These are phyloP conservation scores for Drosophila tani DNA, from an alignment of 1,140 invertebrate genomes.

Conservation along the genomic window DNA sequence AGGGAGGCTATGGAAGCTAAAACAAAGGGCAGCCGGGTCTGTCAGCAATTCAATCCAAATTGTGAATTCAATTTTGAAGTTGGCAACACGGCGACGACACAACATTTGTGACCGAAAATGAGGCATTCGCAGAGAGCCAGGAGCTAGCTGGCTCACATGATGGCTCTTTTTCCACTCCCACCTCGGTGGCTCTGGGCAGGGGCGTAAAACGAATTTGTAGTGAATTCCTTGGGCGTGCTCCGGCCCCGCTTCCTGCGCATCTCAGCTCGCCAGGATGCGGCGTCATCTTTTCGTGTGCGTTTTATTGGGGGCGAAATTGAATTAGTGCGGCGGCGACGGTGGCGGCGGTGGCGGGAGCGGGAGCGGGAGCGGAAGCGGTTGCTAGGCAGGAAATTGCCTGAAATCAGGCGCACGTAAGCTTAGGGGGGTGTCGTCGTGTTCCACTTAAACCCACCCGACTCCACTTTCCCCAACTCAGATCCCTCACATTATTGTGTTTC, in stretches of 20 bases:
- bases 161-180: constrained; percentile 1
- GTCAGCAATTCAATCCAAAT: constrained; percentile 71
- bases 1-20: constrained; percentile 15
- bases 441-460: constrained; percentile 25
- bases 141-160: constrained; percentile 36
- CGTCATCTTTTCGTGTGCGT: constrained; percentile 66
- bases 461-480: constrained; percentile 5
- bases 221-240: constrained; percentile 56
- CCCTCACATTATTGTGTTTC: constrained; percentile 45
- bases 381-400: constrained; percentile 81
- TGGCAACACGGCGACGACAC: constrained; percentile 58
- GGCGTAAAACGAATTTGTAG: constrained; percentile 75
- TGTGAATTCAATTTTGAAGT: constrained; percentile 77
- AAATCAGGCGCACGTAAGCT: constrained; percentile 77
- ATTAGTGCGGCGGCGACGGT: constrained; percentile 64
- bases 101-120: constrained; percentile 65
- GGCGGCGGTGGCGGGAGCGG: constrained; percentile 39
- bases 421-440: background rate
- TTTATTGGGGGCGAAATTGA: constrained; percentile 78
- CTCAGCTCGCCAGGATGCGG: constrained; percentile 42
- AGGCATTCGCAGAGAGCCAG: constrained; percentile 44
- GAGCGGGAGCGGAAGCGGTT: constrained; percentile 79
- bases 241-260: background rate
- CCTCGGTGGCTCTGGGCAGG: background rate
- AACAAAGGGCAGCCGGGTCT: constrained; percentile 57